Percentiles rank a stretch among this genome's conserved stretches.
Evolutionary conservation across 2,888 invertebrate species (phyloP).

Genomic region (Eupeodes luniger): DNA sequence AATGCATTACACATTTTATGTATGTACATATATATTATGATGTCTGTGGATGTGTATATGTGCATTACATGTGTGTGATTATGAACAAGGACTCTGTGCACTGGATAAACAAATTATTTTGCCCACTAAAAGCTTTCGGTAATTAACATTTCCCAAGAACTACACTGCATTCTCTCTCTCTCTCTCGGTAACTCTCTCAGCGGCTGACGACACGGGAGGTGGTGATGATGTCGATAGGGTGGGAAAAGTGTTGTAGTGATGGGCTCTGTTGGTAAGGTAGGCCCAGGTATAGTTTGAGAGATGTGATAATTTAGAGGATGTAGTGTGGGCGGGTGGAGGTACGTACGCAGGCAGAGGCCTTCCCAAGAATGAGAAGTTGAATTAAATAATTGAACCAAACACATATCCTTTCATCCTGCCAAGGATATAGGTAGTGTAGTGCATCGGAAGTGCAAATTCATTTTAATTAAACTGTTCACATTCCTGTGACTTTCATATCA

Average conservation of each 20-base stretch:
- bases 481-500: not conserved
- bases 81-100: slow-evolving; percentile 3
- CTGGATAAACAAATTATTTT: slow-evolving; percentile 73
- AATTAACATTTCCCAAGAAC: slow-evolving; percentile 64
- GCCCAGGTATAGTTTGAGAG: not conserved
- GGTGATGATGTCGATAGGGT: not conserved
- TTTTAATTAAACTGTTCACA: slow-evolving; percentile 67
- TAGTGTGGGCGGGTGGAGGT: too few species aligned
- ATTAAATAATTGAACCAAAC: slow-evolving; percentile 55
- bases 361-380: slow-evolving; percentile 52
- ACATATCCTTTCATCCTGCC: slow-evolving; percentile 16
- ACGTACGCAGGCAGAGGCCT: not conserved
- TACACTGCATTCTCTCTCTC: slow-evolving; percentile 8
- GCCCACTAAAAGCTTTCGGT: slow-evolving; percentile 73
- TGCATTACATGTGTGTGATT: not conserved
- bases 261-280: too few species aligned
- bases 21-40: not conserved
- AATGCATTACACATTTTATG: slow-evolving; percentile 64
- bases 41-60: not conserved
- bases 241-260: too few species aligned
- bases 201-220: too few species aligned
- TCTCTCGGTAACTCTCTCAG: too few species aligned
- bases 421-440: slow-evolving; percentile 6
- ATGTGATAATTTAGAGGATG: slow-evolving; percentile 40
- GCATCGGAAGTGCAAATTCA: slow-evolving; percentile 50